These are phyloP conservation scores for Anadara kagoshimensis DNA, from an alignment of 1,140 invertebrate genomes.

Conservation along the genomic window DNA sequence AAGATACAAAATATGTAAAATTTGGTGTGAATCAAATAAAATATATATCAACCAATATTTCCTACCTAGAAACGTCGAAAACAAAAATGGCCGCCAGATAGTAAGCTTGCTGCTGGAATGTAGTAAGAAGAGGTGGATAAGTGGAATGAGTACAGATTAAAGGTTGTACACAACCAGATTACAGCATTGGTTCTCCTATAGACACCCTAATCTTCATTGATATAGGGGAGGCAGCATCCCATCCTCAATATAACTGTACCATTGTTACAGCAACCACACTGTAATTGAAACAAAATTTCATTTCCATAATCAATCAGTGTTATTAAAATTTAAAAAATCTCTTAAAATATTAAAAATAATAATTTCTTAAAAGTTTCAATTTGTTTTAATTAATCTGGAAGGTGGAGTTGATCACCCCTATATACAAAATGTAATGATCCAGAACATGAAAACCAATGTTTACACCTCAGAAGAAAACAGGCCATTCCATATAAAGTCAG, in stretches of 20 bases:
- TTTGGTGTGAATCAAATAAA: neutral
- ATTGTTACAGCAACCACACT: no score
- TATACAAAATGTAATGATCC: constrained; percentile 11
- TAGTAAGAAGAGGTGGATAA: constrained; percentile 14
- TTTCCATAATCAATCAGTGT: no score
- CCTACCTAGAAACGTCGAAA: constrained; percentile 21
- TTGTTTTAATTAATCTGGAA: neutral
- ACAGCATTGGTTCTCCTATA: no score
- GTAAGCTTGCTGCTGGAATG: constrained; percentile 13
- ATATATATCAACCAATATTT: neutral
- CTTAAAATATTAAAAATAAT: neutral
- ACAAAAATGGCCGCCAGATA: constrained; percentile 25
- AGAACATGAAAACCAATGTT: constrained; percentile 5
- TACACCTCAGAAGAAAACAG: constrained; percentile 4
- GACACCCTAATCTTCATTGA: no score
- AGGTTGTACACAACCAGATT: no score
- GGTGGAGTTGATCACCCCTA: neutral
- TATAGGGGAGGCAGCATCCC: no score
- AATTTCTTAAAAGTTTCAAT: neutral
- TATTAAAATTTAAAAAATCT: no score
- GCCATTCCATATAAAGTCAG: constrained; percentile 23
- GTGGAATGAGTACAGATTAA: no score
- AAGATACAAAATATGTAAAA: no score
- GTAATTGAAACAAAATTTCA: no score
- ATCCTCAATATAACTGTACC: no score